Conservation (phyloP, 2,888 invertebrate species). For the Dynastes hyllus region DNA sequence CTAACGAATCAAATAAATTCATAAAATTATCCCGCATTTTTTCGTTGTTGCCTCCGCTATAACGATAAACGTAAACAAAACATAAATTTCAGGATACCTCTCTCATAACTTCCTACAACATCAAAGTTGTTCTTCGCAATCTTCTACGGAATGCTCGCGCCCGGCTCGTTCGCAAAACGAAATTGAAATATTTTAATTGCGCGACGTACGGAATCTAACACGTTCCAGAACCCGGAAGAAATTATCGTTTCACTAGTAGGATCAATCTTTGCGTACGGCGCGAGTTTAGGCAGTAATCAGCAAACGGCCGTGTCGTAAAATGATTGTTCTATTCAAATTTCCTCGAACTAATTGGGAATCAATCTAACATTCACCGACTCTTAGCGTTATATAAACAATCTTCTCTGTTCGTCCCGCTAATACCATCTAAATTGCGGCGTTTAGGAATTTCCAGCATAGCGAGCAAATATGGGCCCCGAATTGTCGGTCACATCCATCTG, state of each 20-base stretch:
- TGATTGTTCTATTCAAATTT: slow-evolving; percentile 9
- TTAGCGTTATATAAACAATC: background rate
- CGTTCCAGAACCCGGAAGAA: slow-evolving; percentile 12
- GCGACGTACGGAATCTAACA: slow-evolving; percentile 2
- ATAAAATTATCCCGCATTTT: too few species aligned
- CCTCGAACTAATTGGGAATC: background rate
- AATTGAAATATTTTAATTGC: slow-evolving; percentile 2
- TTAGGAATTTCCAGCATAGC: background rate
- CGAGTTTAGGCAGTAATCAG: too few species aligned
- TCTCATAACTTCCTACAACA: too few species aligned
- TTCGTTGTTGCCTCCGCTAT: too few species aligned
- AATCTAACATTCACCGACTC: background rate
- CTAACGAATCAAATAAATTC: too few species aligned
- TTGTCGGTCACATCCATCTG: background rate
- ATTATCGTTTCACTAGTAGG: background rate
- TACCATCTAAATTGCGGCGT: background rate
- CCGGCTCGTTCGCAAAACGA: background rate
- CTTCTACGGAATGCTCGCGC: background rate
- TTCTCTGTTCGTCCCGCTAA: background rate
- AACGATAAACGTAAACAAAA: too few species aligned
- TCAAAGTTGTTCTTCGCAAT: too few species aligned
- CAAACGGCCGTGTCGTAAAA: background rate
- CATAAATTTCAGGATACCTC: too few species aligned
- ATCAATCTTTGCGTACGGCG: background rate
- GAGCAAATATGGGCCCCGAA: background rate